Base-by-base conservation (phyloP, 2,888 invertebrate species). In the Flexamia atlantica region DNA sequence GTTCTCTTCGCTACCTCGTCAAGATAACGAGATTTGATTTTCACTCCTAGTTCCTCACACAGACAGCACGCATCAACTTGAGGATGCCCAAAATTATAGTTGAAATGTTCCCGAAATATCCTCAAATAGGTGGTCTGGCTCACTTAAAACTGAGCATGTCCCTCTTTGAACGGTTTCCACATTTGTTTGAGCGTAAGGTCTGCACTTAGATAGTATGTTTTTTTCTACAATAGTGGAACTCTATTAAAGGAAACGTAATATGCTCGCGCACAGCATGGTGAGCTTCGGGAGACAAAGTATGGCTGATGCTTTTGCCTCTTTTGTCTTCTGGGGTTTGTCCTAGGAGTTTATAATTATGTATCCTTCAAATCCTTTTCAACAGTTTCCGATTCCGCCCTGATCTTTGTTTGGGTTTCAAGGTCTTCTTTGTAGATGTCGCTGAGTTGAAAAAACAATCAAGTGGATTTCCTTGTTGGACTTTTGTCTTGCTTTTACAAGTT, bases 41-140 rank as follows among this genome's bases (percentile, higher is more conserved):
- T 50, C 85, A 74, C 42, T 83, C 60, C 42, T 50, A 86, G 64
- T 70, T 83, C 72, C 50, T 85, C 84, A 68, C 86, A 86, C 23
- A 53, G 85, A 42, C 82, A 86, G 46, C 84, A 86, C 17, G 76
- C 70, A 70, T 85, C 81, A 20, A 80, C 82, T 46, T 86, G 84
- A 30, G 85, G 83, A 17, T 82, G 80, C 36, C 85, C 85, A 85
- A 86, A 84, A 17, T 57, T 53, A 30, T 83, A 80, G 57, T 82
- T 70, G 64, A 86, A 85, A 50, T 79, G 42, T 57, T 83, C 30
- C 60, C 64, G 68, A 46, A 76, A 84, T 17, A 36, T 32, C 14
- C 76, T 28, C 76, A 42, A 85, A 60, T 85, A 83, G 46, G 68
- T 50, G n/a, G n/a, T 40, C 32, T 80, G 5, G 60, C 79, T 79